These are phyloP conservation scores for Calonectris borealis DNA, from an alignment of 2,113 vertebrate species.

Conservation along the genomic window DNA sequence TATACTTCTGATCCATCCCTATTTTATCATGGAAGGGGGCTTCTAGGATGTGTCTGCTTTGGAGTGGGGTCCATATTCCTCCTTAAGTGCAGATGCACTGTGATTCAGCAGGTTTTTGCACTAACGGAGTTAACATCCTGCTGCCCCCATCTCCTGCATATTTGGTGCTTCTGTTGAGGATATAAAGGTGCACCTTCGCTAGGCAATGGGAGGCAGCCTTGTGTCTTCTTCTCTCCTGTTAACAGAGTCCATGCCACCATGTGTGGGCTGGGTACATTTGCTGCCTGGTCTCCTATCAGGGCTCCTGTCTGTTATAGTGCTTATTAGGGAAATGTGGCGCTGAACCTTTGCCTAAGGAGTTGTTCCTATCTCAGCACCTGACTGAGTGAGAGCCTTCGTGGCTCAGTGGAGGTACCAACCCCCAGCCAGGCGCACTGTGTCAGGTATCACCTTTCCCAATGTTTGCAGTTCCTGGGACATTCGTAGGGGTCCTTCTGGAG, in stretches of 20 bases:
- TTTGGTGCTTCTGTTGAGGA: neutral
- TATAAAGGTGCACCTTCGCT: neutral
- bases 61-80: neutral
- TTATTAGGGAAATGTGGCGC: neutral
- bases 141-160: neutral
- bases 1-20: neutral
- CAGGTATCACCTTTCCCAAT: neutral
- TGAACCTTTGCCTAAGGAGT: neutral
- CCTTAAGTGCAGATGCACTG: neutral
- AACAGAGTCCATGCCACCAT: neutral
- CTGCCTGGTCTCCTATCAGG: neutral
- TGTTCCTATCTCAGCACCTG: neutral
- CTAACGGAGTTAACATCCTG: neutral
- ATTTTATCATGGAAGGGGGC: neutral
- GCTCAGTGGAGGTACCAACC: neutral
- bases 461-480: neutral
- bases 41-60: neutral
- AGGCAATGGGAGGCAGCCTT: neutral
- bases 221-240: neutral
- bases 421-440: no score
- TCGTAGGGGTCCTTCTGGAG: neutral
- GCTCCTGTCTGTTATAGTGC: neutral
- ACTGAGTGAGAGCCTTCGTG: neutral
- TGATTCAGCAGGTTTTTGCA: neutral
- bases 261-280: fast-evolving